Evolutionary conservation across 1,140 invertebrate genomes (phyloP).

Genomic region (Scaptomyza pallida): DNA sequence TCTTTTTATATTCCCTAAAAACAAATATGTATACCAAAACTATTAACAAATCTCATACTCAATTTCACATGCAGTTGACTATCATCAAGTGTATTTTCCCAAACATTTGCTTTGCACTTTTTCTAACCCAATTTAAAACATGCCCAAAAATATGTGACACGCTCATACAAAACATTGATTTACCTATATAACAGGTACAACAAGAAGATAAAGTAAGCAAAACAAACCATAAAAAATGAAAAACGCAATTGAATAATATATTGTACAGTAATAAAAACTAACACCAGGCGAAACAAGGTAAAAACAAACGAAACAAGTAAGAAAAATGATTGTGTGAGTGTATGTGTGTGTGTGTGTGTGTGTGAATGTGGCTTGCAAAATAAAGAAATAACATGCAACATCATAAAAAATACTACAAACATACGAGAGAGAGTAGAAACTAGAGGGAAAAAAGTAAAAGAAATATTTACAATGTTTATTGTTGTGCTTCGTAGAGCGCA

Average conservation of each 20-base stretch:
- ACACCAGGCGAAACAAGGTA: slow-evolving; percentile 42
- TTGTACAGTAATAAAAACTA: slow-evolving; percentile 72
- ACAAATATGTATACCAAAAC: background rate
- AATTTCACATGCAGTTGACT: background rate
- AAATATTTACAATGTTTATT: slow-evolving; percentile 79
- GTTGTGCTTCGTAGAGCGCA: slow-evolving; percentile 77
- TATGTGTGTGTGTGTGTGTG: background rate
- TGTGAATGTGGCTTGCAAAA: slow-evolving; percentile 31
- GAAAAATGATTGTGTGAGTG: slow-evolving; percentile 54
- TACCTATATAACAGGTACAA: slow-evolving; percentile 4
- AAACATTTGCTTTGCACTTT: slow-evolving; percentile 9
- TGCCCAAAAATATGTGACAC: slow-evolving; percentile 15
- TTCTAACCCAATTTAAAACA: slow-evolving; percentile 26
- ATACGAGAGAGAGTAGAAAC: slow-evolving; percentile 3
- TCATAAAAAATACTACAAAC: slow-evolving; percentile 14
- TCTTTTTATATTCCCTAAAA: too few species aligned
- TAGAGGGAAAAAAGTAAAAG: slow-evolving; percentile 29
- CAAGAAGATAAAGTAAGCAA: slow-evolving; percentile 7
- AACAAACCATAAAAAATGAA: slow-evolving; percentile 15
- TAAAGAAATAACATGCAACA: slow-evolving; percentile 36
- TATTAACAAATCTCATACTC: background rate
- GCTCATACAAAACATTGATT: slow-evolving; percentile 21
- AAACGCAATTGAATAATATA: slow-evolving; percentile 69
- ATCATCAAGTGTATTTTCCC: slow-evolving; percentile 4
- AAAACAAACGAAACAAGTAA: slow-evolving; percentile 30